Percentiles rank a stretch among this genome's conserved stretches.
Evolutionary conservation across 2,113 vertebrate species (phyloP).

Genomic region (Melierax canorus): DNA sequence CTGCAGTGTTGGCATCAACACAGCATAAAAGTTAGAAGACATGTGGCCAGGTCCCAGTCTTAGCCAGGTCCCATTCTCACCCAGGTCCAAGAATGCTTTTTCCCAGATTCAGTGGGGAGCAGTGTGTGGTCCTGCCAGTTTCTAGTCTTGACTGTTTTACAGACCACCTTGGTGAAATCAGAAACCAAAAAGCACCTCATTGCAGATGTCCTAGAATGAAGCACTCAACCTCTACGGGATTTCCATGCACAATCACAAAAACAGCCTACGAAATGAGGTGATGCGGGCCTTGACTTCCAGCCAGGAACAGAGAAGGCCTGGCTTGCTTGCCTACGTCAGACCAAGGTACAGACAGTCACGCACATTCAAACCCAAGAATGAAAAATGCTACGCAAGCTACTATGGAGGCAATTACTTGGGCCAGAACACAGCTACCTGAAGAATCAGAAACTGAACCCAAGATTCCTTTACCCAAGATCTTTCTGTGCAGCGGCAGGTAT

Average conservation of each 20-base stretch:
- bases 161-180: background rate
- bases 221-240: background rate
- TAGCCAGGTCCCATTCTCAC: background rate
- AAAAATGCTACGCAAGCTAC: background rate
- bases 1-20: background rate
- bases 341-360: background rate
- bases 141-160: background rate
- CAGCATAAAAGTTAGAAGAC: background rate
- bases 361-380: background rate
- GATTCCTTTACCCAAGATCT: background rate
- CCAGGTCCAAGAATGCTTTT: background rate
- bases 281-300: background rate
- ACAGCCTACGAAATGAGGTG: background rate
- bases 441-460: background rate
- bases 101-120: background rate
- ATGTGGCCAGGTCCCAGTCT: background rate
- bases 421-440: background rate
- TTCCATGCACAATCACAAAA: fast-evolving
- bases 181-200: background rate
- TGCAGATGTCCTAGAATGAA: background rate
- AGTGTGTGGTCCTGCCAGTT: background rate
- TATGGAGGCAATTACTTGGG: background rate
- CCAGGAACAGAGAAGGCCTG: background rate
- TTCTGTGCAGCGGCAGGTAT: background rate
- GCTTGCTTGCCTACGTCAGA: background rate